Evolutionary conservation across 2,797 vertebrate genomes (phyloP), one percentile per base, ranked within the genome.

Genomic region (Hephaestus fuliginosus): DNA sequence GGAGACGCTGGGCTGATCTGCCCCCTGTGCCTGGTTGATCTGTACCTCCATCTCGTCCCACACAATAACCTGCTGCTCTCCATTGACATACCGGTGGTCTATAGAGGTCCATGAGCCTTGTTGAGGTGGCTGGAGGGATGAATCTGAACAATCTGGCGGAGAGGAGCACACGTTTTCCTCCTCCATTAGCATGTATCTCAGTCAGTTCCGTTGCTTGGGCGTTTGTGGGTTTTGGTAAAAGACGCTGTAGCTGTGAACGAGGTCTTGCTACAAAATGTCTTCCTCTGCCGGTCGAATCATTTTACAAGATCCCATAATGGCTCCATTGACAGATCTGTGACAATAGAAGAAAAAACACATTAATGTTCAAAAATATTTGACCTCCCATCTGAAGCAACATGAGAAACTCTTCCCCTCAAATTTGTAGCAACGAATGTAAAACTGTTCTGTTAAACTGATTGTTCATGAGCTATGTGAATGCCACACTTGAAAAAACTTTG

Each of bases 111-210:
- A 73, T 11, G 74, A 70, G n/a, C 86, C 88, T 56, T 68, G 68
- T 8, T 70, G 58, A 39, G 67, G 69, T 65, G 28, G 69, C 43
- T 57, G 82, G 56, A 66, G 46, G 30, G 70, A 70, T 68, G 84
- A 57, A 53, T 85, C 87, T 64, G 61, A 48, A 10, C 36, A 3
- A 65, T 89, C 78, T 22, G 76, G 63, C 51, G 51, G 69, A 68
- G 86, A 81, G 76, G 80, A 79, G 74, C 55, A 49, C 43, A 69
- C 8, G 75, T 61, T 76, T 83, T 89, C 89, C 78, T 92, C 90
- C 83, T 93, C 94, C 94, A 95, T 95, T 65, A 79, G 86, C 69
- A 20, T 70, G 71, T 61, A 30, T 75, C 61, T 84, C 36, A 46
- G 66, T 83, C 57, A 68, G 76, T 60, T 56, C 64, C 2, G 44